Evolutionary conservation across 2,888 invertebrate species (phyloP), one percentile per base, ranked within the genome.

Genomic region (Athrips mouffetella): DNA sequence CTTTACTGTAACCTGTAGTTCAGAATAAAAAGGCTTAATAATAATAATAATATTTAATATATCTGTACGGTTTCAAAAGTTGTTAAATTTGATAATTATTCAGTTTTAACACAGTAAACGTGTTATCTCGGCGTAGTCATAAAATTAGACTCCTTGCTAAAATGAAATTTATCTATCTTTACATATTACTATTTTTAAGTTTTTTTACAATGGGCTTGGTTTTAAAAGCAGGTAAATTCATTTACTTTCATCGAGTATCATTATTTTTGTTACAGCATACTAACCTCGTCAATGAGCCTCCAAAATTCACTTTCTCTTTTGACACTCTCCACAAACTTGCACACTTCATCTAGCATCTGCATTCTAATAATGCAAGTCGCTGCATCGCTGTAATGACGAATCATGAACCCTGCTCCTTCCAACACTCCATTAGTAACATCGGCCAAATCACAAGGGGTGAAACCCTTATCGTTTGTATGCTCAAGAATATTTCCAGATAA

Each of bases 401-500:
- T 37, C 1, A 70, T 39, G 2, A 71, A 58, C 0, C 70, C 70
- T 1, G 61, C 55, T 2, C 68, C 61, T 55, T 70, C 62, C 20
- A 63, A 11, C 0, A 68, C 48, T 5, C 62, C 65, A 30, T 67
- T 68, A 0, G 64, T 65, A 0, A 71, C 55, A 41, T 73, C 70
- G 13, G 53, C 55, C n/a, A 69, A 4, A 20, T 72, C 73, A 20
- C 51, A 42, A 16, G 47, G 48, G 11, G 50, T 20, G 0, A 6
- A 46, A 0, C 59, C 66, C 2, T 29, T 25, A 7, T 20, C 8
- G n/a, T 70, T 45, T 18, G 61, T 63, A 1, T 52, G 23, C 20
- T 65, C 59, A 6, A 73, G 49, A 18, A 73, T 52, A 33, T 65
- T 59, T 0, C 73, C 73, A 1, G 73, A 70, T 49, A 70, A 45